These are phyloP conservation scores for Knipowitschia caucasica DNA, from an alignment of 2,797 vertebrate genomes.

Conservation along the genomic window DNA sequence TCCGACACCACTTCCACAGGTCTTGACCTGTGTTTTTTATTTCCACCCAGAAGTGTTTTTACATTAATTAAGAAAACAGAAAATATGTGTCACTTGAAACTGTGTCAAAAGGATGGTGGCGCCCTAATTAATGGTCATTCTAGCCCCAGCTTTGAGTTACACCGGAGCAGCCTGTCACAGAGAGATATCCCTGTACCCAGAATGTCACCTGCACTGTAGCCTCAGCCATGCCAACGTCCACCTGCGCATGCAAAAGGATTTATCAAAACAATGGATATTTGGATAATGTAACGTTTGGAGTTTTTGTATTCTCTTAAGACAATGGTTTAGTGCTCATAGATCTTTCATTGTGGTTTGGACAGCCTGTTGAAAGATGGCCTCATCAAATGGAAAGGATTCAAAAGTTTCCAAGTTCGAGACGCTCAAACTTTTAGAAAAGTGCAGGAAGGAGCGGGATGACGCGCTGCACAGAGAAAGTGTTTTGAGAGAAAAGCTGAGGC, in stretches of 20 bases:
- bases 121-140: constrained; percentile 85
- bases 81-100: constrained; percentile 76
- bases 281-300: constrained; percentile 19
- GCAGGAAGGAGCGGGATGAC: constrained; percentile 78
- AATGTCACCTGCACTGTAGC: constrained; percentile 65
- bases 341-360: constrained; percentile 14
- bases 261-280: constrained; percentile 18
- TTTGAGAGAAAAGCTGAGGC: constrained; percentile 73
- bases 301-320: constrained; percentile 1
- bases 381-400: constrained; percentile 62
- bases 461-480: constrained; percentile 72
- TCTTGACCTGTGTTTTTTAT: constrained; percentile 17
- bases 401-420: constrained; percentile 76
- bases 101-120: constrained; percentile 67
- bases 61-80: constrained; percentile 71
- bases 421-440: constrained; percentile 78
- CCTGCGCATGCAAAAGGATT: constrained; percentile 33
- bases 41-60: constrained; percentile 26
- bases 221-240: constrained; percentile 17
- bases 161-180: constrained; percentile 58
- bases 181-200: constrained; percentile 57
- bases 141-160: constrained; percentile 82
- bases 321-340: constrained; percentile 20
- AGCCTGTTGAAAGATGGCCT: constrained; percentile 59
- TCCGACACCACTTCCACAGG: not conserved